These are phyloP conservation scores for Labeo rohita DNA, from an alignment of 2,113 vertebrate genomes.

Conservation along the genomic window DNA sequence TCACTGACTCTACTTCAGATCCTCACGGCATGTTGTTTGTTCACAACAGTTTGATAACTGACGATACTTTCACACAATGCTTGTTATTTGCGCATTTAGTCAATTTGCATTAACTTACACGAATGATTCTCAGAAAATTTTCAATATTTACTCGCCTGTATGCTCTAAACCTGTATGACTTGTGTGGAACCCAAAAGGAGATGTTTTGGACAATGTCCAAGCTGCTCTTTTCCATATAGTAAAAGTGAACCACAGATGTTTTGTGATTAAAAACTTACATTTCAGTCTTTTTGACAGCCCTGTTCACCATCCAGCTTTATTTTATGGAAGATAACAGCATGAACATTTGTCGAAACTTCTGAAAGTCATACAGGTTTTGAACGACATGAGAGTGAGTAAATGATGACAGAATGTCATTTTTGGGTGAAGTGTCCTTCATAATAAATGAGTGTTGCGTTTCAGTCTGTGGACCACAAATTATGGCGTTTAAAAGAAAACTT, in stretches of 20 bases:
- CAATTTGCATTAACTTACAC: background rate
- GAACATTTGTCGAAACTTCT: background rate
- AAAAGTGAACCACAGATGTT: background rate
- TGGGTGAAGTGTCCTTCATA: conserved; percentile 13
- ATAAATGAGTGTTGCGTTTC: conserved; percentile 70
- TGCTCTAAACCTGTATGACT: background rate
- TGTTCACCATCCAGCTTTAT: background rate
- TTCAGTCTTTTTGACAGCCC: background rate
- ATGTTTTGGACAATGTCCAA: background rate
- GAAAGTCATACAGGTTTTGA: background rate
- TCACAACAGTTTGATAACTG: conserved; percentile 18
- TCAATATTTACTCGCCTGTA: background rate
- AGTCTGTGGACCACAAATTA: conserved; percentile 62
- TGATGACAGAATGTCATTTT: background rate
- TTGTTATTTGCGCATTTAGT: background rate
- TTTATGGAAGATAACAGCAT: background rate
- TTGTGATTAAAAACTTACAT: background rate
- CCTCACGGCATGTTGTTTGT: conserved; percentile 45
- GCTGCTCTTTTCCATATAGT: background rate
- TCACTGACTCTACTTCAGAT: conserved; percentile 40
- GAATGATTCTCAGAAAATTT: background rate
- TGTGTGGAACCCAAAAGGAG: background rate
- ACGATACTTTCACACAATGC: background rate
- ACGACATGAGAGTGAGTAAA: background rate
- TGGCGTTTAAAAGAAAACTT: conserved; percentile 69